Evolutionary conservation across 2,797 vertebrate genomes (phyloP).

Genomic region (Chanos chanos): DNA sequence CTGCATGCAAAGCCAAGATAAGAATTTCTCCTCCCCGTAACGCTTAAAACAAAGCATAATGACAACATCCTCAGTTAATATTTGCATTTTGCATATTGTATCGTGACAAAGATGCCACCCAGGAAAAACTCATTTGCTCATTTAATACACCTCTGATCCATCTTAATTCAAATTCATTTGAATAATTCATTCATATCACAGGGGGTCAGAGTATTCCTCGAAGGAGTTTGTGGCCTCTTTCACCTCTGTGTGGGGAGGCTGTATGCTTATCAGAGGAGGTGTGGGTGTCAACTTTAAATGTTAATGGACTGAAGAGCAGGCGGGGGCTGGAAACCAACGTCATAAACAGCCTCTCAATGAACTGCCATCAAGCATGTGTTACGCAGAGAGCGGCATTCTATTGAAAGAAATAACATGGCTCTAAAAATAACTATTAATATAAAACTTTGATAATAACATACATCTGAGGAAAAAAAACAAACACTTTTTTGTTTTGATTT

Average conservation of each 20-base stretch:
- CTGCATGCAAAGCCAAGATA: not conserved
- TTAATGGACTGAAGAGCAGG: conserved; percentile 59
- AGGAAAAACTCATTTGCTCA: no score
- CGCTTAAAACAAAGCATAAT: no score
- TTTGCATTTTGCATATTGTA: not conserved
- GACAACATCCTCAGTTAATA: conserved; percentile 7
- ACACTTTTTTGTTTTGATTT: no score
- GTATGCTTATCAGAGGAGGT: conserved; percentile 55
- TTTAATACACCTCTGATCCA: conserved; percentile 14
- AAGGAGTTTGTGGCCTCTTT: conserved; percentile 57
- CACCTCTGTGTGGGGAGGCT: conserved; percentile 44
- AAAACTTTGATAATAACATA: no score
- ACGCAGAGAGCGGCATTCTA: no score
- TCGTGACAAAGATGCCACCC: no score
- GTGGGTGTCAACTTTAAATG: conserved; percentile 56
- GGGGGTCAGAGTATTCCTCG: conserved; percentile 50
- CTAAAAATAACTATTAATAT: no score
- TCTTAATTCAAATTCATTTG: conserved; percentile 26
- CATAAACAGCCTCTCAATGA: conserved; percentile 24
- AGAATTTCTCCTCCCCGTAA: no score
- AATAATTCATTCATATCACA: conserved; percentile 46
- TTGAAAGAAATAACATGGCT: no score
- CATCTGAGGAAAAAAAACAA: no score
- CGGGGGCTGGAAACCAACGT: conserved; percentile 39
- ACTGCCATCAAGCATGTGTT: no score